Percentiles rank a stretch among this genome's conserved stretches.
These are phyloP conservation scores for Adelognathus sp. DNA, from an alignment of 2,888 invertebrate species.

Conservation along the genomic window DNA sequence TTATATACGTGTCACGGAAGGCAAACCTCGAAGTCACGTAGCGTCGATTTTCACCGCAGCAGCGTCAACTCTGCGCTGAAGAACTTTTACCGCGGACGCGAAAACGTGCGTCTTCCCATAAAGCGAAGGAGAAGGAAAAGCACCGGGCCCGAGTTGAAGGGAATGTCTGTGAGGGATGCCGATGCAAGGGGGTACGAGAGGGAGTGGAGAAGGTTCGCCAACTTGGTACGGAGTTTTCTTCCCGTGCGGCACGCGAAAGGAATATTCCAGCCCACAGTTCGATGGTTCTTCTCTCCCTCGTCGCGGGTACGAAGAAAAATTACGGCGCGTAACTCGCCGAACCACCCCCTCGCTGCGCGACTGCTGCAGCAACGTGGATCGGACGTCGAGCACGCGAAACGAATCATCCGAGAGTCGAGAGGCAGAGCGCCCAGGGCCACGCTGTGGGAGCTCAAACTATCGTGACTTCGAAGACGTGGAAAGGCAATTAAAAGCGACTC, in stretches of 20 bases:
- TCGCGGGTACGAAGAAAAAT: constrained; percentile 42
- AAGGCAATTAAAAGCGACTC: constrained; percentile 38
- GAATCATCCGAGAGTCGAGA: constrained; percentile 3
- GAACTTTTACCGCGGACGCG: constrained; percentile 67
- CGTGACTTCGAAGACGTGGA: constrained; percentile 40
- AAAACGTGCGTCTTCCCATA: constrained; percentile 63
- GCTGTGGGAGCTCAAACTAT: constrained; percentile 11
- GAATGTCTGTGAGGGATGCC: constrained; percentile 5
- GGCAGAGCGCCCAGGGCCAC: constrained; percentile 13
- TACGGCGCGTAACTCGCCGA: constrained; percentile 47
- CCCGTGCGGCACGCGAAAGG: constrained; percentile 39
- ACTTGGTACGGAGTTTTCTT: constrained; percentile 40
- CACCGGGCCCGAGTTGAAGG: constrained; percentile 21
- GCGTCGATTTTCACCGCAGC: constrained; percentile 67
- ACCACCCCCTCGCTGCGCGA: constrained; percentile 13
- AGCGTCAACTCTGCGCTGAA: constrained; percentile 41
- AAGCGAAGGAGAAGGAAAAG: background rate
- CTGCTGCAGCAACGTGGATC: background rate
- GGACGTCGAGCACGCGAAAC: constrained; percentile 34
- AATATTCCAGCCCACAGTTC: constrained; percentile 62
- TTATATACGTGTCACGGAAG: background rate
- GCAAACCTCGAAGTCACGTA: constrained; percentile 71
- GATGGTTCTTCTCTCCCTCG: constrained; percentile 50
- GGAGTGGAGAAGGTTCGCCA: background rate
- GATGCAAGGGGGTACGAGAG: background rate